These are phyloP conservation scores for Coptodon rendalli DNA, from an alignment of 2,113 vertebrate genomes.

Conservation along the genomic window DNA sequence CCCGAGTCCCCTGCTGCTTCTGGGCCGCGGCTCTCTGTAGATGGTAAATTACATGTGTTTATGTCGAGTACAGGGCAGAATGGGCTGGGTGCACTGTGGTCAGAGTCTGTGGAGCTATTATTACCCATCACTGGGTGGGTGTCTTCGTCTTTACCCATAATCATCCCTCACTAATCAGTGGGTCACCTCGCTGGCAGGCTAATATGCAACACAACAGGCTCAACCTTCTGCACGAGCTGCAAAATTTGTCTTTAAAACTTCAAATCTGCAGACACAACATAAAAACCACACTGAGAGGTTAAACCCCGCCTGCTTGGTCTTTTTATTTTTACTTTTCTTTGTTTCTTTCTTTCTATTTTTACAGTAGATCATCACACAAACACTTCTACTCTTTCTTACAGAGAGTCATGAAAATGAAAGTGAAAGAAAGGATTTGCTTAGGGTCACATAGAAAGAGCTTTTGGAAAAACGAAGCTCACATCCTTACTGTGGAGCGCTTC, in stretches of 20 bases:
- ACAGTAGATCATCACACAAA: not conserved
- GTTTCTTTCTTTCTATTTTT: rapidly evolving
- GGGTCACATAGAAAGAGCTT: not conserved
- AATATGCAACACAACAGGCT: not conserved
- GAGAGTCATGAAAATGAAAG: not conserved
- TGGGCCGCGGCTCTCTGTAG: not conserved
- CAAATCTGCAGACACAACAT: not conserved
- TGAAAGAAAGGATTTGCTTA: not conserved
- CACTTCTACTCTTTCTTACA: rapidly evolving
- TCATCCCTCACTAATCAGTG: not conserved
- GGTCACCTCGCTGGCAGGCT: rapidly evolving
- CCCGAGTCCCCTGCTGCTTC: not conserved
- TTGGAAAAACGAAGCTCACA: not conserved
- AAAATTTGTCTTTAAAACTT: not conserved
- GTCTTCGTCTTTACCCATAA: not conserved
- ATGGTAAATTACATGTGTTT: conserved; percentile 39
- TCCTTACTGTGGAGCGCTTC: not conserved
- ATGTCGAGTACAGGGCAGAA: not conserved
- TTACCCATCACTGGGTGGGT: conserved; percentile 12
- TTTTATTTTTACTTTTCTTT: too few relatives aligned
- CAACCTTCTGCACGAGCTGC: rapidly evolving
- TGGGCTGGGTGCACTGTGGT: conserved; percentile 19
- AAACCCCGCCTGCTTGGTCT: rapidly evolving
- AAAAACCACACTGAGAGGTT: not conserved
- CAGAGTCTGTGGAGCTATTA: conserved; percentile 26